phyloP scores from a whole-genome alignment of 2,888 invertebrate species.

The Leuctra nigra region DNA sequence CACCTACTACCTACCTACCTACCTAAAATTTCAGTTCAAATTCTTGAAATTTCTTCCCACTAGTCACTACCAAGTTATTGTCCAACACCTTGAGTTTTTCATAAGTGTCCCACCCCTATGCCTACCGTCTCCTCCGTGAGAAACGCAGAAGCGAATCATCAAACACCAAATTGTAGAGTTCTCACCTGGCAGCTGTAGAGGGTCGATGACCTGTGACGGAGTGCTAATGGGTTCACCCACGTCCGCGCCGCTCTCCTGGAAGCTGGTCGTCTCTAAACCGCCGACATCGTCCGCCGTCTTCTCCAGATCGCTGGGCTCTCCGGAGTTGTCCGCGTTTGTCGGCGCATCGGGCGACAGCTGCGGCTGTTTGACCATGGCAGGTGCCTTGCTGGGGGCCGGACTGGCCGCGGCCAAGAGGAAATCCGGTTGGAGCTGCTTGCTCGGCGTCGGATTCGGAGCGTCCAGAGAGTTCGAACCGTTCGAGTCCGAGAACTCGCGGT shows the following conservation, averaged over 20 bases:
- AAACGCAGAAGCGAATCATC: constrained; percentile 23
- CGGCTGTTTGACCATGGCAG: constrained; percentile 21
- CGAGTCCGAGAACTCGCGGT: not conserved
- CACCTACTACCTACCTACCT: no score
- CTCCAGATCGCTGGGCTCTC: not conserved
- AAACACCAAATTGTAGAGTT: not conserved
- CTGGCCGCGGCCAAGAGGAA: constrained; percentile 13
- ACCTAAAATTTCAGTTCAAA: no score
- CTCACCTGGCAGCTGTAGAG: constrained; percentile 39
- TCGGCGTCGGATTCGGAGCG: constrained; percentile 21
- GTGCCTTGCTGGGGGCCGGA: not conserved
- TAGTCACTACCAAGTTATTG: no score
- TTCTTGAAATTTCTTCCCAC: no score
- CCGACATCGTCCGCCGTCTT: constrained; percentile 36
- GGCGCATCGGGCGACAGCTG: constrained; percentile 22
- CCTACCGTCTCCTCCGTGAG: not conserved
- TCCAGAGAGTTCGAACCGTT: not conserved
- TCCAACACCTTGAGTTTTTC: no score
- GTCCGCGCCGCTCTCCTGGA: constrained; percentile 1
- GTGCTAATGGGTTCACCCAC: not conserved
- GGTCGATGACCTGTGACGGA: constrained; percentile 35
- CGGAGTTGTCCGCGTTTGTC: not conserved
- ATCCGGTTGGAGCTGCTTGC: constrained; percentile 23
- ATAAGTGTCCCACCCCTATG: no score
- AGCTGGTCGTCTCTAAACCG: constrained; percentile 30